Percentiles rank a stretch among this genome's conserved stretches.
Conservation (phyloP, 2,888 invertebrate species). For the Machimus atricapillus region DNA sequence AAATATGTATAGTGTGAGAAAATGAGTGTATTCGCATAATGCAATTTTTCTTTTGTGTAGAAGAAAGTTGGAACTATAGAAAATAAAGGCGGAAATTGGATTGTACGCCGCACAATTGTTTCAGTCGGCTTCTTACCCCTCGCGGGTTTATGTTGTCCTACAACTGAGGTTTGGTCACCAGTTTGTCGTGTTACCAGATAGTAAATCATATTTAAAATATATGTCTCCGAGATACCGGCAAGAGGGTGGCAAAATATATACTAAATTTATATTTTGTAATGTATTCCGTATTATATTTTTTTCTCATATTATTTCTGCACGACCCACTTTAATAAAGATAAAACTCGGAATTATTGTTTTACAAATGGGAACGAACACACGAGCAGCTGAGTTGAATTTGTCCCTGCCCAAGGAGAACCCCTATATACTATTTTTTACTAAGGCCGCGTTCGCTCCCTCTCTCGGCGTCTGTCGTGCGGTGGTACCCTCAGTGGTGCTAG, state of each 20-base stretch:
- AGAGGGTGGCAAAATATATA: not conserved
- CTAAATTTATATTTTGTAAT: not conserved
- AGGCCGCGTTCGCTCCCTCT: not conserved
- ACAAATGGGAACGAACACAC: not conserved
- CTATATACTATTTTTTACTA: not conserved
- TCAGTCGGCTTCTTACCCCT: not conserved
- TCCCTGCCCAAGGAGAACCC: not conserved
- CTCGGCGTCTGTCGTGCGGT: not conserved
- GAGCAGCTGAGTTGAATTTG: not conserved
- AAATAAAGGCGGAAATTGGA: not conserved
- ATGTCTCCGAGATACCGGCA: not conserved
- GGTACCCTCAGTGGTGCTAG: not conserved
- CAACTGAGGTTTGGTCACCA: not conserved
- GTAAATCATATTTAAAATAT: not conserved
- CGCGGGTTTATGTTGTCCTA: not conserved
- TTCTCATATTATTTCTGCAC: not conserved
- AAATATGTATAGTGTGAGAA: not conserved
- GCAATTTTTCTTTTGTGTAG: not conserved
- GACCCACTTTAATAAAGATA: not conserved
- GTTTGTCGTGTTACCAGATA: not conserved
- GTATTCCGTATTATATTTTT: not conserved
- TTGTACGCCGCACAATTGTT: not conserved
- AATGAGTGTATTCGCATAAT: not conserved
- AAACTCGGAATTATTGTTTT: not conserved
- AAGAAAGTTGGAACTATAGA: not conserved